phyloP scores from a whole-genome alignment of 2,888 invertebrate species.

The Acanthosepion lycidas region DNA sequence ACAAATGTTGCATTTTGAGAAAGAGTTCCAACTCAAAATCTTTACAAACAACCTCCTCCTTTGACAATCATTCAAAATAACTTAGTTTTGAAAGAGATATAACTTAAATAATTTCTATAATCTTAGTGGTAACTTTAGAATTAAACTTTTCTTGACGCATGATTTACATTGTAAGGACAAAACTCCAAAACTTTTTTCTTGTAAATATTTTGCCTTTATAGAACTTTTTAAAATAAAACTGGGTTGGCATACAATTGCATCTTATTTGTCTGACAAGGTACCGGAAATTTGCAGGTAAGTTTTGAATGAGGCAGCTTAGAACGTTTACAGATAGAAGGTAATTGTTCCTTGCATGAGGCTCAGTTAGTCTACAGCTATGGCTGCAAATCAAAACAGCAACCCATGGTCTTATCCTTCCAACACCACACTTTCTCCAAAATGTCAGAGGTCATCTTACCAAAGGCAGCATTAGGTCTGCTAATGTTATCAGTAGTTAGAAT shows the following conservation, averaged over 20 bases:
- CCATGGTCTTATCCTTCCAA: not conserved
- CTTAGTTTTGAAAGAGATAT: not conserved
- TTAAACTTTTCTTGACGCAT: not conserved
- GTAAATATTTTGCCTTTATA: not conserved
- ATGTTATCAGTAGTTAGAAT: not conserved
- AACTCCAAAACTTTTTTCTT: not conserved
- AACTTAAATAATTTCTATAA: not conserved
- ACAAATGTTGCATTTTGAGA: too few species aligned
- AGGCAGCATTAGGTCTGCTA: not conserved
- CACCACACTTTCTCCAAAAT: not conserved
- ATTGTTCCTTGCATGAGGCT: constrained; percentile 33
- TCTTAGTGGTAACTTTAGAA: not conserved
- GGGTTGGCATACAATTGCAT: not conserved
- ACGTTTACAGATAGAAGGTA: not conserved
- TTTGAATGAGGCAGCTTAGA: constrained; percentile 7
- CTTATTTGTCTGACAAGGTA: not conserved
- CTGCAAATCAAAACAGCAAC: not conserved
- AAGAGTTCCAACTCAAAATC: too few species aligned
- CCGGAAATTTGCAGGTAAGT: constrained; percentile 20
- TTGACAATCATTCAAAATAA: too few species aligned
- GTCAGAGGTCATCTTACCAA: constrained; percentile 13
- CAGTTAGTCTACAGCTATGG: not conserved
- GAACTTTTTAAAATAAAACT: not conserved
- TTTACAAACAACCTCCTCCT: too few species aligned
- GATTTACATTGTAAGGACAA: not conserved